Base-by-base conservation (phyloP, 2,888 invertebrate species). In the Leptinotarsa peninsularis region DNA sequence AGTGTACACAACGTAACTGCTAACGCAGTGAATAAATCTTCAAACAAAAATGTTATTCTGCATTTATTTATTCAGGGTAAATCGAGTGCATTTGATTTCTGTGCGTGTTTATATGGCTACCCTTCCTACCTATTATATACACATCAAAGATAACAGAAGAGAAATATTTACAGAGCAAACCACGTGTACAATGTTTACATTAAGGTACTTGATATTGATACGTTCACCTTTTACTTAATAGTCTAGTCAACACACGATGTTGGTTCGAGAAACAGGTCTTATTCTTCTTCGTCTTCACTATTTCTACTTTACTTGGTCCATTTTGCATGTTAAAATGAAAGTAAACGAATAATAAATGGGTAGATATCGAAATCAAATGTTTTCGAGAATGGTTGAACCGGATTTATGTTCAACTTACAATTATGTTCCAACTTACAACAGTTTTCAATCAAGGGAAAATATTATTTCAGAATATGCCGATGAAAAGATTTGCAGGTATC, bases 131-230 rank as follows among this genome's bases (percentile, higher is more conserved):
- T 71, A 79, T 75, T 77, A 76, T 74, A 79, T 71, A 77, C 70
- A 77, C 76, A 68, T 76, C 71, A 71, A 77, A 79, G 79, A 77
- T 74, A 79, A 76, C 77, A 76, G 75, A 72, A 75, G 74, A 74
- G 75, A 78, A 78, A 78, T 82, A 82, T 82, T 82, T 82, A 81
- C 80, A 76, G 78, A 79, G 73, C 77, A 77, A 78, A 79, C 81
- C 83, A 83, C 83, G 82, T 83, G 83, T 78, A 79, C 79, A 73
- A 76, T 83, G 81, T 84, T 84, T 83, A 82, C 81, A 77, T 83
- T 81, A 81, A 80, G 80, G 80, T 80, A 81, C 82, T 83, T 80
- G 82, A 83, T 82, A 82, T 82, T 80, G 82, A 83, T 82, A 80
- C 84, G 76, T 83, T 84, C 82, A 83, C 82, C 84, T 83, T 81